Evolutionary conservation across 2,113 vertebrate species (phyloP).

Genomic region (Condylura cristata): DNA sequence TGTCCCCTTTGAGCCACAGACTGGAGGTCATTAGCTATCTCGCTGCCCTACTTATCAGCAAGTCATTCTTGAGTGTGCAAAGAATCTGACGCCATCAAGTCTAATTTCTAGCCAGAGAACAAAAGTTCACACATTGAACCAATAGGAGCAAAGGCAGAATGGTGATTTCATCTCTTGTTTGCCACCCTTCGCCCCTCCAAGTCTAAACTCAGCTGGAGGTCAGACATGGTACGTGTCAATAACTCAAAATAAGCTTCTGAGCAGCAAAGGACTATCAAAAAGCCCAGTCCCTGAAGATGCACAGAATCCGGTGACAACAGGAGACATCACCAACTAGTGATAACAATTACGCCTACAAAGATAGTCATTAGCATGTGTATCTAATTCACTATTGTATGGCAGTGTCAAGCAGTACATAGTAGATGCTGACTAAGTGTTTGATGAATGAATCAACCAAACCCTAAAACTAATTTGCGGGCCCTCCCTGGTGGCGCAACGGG

Average conservation of each 20-base stretch:
- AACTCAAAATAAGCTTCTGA: not conserved
- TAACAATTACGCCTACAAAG: not conserved
- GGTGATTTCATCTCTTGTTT: not conserved
- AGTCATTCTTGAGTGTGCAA: not conserved
- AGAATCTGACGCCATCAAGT: no score
- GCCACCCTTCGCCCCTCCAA: no score
- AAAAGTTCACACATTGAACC: not conserved
- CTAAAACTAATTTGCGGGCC: no score
- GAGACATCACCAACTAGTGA: not conserved
- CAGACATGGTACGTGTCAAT: not conserved
- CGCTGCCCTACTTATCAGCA: not conserved
- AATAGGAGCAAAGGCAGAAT: not conserved
- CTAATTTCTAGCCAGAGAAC: not conserved
- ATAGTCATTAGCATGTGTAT: not conserved
- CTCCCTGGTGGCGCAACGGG: no score
- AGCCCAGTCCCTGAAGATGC: not conserved
- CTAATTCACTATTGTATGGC: not conserved
- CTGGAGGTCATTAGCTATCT: rapidly evolving
- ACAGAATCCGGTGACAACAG: not conserved
- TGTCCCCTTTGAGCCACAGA: not conserved
- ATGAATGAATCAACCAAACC: not conserved
- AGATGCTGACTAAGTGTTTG: not conserved
- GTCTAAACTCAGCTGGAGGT: no score
- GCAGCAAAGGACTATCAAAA: not conserved
- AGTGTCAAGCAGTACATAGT: no score